Percentiles rank a stretch among this genome's conserved stretches.
Conservation (phyloP, 2,113 vertebrate species). For the Aegotheles bennettii region DNA sequence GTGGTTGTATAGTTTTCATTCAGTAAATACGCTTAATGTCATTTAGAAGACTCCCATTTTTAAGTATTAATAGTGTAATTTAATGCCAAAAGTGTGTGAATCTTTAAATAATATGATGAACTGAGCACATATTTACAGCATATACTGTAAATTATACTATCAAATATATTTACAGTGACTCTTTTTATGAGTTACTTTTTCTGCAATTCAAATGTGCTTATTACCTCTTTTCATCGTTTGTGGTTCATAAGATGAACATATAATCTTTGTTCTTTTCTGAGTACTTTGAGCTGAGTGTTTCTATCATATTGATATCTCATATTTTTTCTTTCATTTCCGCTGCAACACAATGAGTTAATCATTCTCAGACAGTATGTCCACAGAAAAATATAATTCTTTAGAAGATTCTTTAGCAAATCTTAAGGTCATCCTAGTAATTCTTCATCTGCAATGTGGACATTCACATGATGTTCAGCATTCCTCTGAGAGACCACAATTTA, state of each 20-base stretch:
- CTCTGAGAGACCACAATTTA: neutral
- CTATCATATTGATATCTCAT: neutral
- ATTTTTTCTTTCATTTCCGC: neutral
- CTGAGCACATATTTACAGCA: neutral
- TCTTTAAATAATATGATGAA: neutral
- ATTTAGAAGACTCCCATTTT: neutral
- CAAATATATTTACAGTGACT: neutral
- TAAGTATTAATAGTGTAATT: neutral
- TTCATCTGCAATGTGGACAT: neutral
- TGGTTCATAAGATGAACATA: neutral
- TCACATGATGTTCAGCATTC: conserved; percentile 31
- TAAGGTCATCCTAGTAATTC: conserved; percentile 9
- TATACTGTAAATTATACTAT: neutral
- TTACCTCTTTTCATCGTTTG: neutral
- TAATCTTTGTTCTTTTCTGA: neutral
- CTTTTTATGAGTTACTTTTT: too few relatives aligned
- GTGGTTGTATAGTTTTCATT: neutral
- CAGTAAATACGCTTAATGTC: neutral
- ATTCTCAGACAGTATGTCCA: neutral
- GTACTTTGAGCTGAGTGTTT: neutral
- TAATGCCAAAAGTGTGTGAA: neutral
- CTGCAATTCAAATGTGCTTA: neutral
- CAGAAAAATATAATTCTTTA: neutral
- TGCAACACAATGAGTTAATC: neutral
- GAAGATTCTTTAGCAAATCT: neutral